These are phyloP conservation scores for Agonopterix heracliana DNA, from an alignment of 2,888 invertebrate genomes.

Conservation along the genomic window DNA sequence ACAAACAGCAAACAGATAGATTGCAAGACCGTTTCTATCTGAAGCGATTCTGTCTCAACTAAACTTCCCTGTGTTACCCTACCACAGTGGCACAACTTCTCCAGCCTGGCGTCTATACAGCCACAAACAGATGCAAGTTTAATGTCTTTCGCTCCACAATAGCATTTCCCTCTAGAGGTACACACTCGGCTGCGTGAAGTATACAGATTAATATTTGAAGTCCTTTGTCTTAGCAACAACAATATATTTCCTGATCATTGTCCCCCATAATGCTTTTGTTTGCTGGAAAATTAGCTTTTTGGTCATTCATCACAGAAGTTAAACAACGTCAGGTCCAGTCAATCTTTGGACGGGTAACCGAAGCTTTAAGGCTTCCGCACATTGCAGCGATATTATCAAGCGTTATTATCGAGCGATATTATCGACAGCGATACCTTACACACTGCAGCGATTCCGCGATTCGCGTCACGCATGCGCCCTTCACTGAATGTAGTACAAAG, in stretches of 20 bases:
- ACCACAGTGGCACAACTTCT: constrained; percentile 33
- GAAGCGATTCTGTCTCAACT: background rate
- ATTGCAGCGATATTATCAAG: too few species aligned
- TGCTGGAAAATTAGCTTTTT: background rate
- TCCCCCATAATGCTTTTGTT: background rate
- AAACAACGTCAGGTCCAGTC: too few species aligned
- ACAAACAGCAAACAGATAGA: too few species aligned
- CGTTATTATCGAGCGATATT: too few species aligned
- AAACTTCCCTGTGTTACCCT: background rate
- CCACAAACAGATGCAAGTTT: constrained; percentile 66
- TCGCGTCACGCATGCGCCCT: too few species aligned
- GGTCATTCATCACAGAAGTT: too few species aligned
- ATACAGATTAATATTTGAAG: constrained; percentile 11
- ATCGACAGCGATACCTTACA: too few species aligned
- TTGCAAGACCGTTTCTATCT: too few species aligned
- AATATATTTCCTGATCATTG: constrained; percentile 4
- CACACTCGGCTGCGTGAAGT: constrained; percentile 4
- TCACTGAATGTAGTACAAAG: too few species aligned
- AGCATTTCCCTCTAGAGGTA: constrained; percentile 13
- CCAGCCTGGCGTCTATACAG: constrained; percentile 42
- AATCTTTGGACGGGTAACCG: too few species aligned
- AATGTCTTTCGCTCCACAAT: constrained; percentile 38
- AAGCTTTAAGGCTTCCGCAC: too few species aligned
- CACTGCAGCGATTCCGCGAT: too few species aligned
- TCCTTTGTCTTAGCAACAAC: constrained; percentile 6